phyloP scores from a whole-genome alignment of 2,113 vertebrate species.

The Cochlearius cochlearius region DNA sequence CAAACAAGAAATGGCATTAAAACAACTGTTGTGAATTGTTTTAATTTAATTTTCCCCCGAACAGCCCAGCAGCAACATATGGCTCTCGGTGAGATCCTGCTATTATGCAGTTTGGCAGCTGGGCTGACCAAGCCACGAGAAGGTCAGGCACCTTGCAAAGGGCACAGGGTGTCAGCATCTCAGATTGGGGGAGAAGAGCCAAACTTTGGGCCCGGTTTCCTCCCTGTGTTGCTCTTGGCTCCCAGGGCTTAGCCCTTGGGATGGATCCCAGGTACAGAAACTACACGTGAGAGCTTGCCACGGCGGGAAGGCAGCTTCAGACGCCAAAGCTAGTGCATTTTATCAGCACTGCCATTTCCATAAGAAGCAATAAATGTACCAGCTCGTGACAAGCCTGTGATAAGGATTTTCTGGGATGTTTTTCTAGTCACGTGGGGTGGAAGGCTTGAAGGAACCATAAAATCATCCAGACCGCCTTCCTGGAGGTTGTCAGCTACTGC shows the following conservation, averaged over 20 bases:
- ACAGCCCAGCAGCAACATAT: conserved; percentile 3
- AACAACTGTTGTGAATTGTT: neutral
- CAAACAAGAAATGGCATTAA: conserved; percentile 21
- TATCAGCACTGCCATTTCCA: neutral
- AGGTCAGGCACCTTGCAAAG: neutral
- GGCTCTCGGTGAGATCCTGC: neutral
- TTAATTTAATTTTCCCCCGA: conserved; percentile 9
- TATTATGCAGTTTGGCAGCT: neutral
- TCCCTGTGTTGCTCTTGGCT: neutral
- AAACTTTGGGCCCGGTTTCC: neutral
- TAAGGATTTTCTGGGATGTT: neutral
- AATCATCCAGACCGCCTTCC: neutral
- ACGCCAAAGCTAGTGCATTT: neutral
- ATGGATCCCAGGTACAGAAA: neutral
- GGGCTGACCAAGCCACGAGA: neutral
- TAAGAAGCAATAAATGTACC: conserved; percentile 12
- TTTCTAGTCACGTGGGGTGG: neutral
- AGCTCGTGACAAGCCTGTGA: neutral
- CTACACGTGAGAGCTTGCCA: neutral
- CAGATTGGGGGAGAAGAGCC: neutral
- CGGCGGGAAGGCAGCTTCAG: neutral
- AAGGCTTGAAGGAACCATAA: neutral
- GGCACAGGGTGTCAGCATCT: neutral
- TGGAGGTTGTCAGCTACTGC: neutral
- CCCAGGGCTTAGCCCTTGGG: neutral